Conservation (phyloP, 2,888 invertebrate genomes). For the Sarcophaga variegata region DNA sequence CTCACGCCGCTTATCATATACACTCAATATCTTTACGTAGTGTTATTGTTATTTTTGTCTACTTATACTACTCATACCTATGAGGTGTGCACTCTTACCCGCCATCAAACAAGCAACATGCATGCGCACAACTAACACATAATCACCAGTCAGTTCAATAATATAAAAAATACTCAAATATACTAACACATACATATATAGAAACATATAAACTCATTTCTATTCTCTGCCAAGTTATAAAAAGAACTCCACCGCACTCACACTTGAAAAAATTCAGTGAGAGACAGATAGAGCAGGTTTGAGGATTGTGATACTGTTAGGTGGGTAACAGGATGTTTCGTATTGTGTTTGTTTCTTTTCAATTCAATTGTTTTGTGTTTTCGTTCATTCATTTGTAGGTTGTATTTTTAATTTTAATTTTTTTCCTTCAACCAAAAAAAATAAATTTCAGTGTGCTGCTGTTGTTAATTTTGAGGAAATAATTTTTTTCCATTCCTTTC, state of each 20-base stretch:
- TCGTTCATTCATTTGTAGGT: neutral
- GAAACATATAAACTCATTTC: neutral
- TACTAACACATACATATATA: neutral
- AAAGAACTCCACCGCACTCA: neutral
- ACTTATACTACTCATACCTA: too few relatives aligned
- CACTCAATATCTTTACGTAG: neutral
- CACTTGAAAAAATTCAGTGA: neutral
- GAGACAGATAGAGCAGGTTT: neutral
- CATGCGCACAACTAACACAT: conserved; percentile 58
- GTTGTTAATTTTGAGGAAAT: neutral
- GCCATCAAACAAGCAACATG: conserved; percentile 31
- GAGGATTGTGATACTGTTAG: neutral
- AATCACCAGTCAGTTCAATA: conserved; percentile 13
- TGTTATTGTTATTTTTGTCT: too few relatives aligned
- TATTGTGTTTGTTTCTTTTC: neutral
- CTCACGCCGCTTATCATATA: neutral
- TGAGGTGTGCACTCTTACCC: too few relatives aligned
- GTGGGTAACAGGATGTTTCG: neutral
- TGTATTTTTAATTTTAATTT: too few relatives aligned
- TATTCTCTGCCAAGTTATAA: neutral
- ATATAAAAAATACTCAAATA: neutral
- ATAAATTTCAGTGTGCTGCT: neutral
- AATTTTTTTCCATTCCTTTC: neutral
- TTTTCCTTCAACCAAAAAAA: too few relatives aligned
- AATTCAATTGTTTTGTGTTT: conserved; percentile 9